A percentile compares a stretch with the other conserved stretches of the same genome.
phyloP scores from a whole-genome alignment of 2,113 vertebrate genomes.

The Apodemus sylvaticus region DNA sequence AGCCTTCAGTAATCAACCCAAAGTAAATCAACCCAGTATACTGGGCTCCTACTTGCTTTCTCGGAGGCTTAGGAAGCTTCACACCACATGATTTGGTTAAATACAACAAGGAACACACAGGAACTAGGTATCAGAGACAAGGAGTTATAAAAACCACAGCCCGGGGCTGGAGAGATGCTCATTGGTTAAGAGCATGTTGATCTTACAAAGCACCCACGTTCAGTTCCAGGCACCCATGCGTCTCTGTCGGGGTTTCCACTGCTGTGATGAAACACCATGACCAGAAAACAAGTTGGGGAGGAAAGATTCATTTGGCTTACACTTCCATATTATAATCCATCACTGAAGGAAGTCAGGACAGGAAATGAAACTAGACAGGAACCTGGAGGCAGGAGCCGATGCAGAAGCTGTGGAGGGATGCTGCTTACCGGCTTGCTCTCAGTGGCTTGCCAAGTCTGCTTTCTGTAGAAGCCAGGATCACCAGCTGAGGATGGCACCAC shows the following conservation, averaged over 20 bases:
- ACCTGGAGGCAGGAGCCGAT: background rate
- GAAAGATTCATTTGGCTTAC: background rate
- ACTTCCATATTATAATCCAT: background rate
- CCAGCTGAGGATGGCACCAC: background rate
- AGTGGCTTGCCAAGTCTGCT: background rate
- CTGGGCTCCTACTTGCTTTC: background rate
- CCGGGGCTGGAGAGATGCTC: background rate
- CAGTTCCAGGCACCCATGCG: background rate
- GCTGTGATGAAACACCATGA: background rate
- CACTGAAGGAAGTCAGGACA: background rate
- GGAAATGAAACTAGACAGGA: background rate
- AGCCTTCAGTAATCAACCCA: background rate
- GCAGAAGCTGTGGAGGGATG: background rate
- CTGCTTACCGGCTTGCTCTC: background rate
- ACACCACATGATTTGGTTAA: background rate
- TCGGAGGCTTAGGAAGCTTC: background rate
- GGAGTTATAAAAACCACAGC: background rate
- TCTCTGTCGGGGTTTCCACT: background rate
- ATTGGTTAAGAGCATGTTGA: background rate
- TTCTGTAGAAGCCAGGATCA: background rate
- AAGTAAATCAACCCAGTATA: background rate
- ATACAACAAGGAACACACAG: background rate
- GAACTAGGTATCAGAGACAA: background rate
- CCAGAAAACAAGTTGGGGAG: background rate
- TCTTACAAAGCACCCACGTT: background rate